Percentiles rank a stretch among this genome's conserved stretches.
Evolutionary conservation across 2,797 vertebrate species (phyloP).

Genomic region (Catostomus latipinnis): DNA sequence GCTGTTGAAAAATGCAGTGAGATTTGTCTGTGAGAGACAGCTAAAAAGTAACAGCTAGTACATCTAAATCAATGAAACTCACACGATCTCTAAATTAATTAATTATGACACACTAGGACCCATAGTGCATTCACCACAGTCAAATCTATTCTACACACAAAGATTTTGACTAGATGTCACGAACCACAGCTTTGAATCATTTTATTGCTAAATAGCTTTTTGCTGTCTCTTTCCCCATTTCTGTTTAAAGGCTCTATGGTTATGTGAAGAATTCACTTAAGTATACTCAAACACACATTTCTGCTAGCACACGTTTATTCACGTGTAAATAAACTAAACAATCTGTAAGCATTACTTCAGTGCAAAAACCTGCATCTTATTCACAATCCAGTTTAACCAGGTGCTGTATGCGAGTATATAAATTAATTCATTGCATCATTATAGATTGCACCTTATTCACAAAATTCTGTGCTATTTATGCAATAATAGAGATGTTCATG

Average conservation of each 20-base stretch:
- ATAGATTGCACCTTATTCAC: too few species aligned
- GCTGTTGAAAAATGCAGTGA: constrained; percentile 49
- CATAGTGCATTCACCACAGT: constrained; percentile 29
- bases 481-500: too few species aligned
- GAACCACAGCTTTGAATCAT: constrained; percentile 16
- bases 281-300: background rate
- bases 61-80: constrained; percentile 48
- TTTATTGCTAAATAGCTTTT: constrained; percentile 18
- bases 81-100: constrained; percentile 29
- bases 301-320: background rate
- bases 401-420: too few species aligned
- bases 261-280: constrained; percentile 18
- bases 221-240: constrained; percentile 24
- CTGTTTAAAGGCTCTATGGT: background rate
- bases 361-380: too few species aligned
- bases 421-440: too few species aligned
- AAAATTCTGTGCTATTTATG: too few species aligned
- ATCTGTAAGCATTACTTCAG: too few species aligned
- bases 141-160: constrained; percentile 23
- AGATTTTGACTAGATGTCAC: constrained; percentile 34
- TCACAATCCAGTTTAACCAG: too few species aligned
- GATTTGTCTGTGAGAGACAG: constrained; percentile 34
- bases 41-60: constrained; percentile 27
- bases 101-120: constrained; percentile 31
- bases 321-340: too few species aligned